Evolutionary conservation across 1,140 invertebrate species (phyloP).

Genomic region (Orius laevigatus): DNA sequence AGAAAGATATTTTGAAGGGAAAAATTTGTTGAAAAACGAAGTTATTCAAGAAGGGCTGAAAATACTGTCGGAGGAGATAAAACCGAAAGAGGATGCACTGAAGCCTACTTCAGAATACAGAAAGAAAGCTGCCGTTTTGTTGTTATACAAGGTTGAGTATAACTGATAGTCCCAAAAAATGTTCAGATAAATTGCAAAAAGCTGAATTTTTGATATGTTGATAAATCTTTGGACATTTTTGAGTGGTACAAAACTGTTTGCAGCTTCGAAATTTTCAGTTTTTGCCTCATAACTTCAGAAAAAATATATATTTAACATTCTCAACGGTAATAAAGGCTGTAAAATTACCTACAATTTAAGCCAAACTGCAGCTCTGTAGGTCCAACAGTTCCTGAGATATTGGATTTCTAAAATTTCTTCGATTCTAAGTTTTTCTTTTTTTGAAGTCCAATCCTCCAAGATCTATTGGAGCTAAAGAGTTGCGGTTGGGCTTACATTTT

Average conservation of each 20-base stretch:
- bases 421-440: no score
- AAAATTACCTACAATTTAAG: no score
- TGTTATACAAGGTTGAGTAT: conserved; percentile 40
- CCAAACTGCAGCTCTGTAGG: no score
- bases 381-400: no score
- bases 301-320: no score
- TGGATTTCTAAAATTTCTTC: no score
- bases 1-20: conserved; percentile 7
- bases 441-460: no score
- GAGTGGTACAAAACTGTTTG: background rate
- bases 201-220: background rate
- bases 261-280: background rate
- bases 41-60: conserved; percentile 1
- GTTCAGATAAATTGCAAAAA: no score
- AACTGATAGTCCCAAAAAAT: background rate
- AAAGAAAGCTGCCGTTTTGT: conserved; percentile 41
- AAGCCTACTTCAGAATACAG: conserved; percentile 39
- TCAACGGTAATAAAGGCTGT: no score
- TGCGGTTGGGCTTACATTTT: no score
- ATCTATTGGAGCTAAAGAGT: no score
- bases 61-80: conserved; percentile 5
- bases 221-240: background rate
- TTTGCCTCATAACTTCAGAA: background rate
- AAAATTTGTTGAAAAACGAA: conserved; percentile 1
- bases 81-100: conserved; percentile 24